These are phyloP conservation scores for Brenthis hecate DNA, from an alignment of 2,888 invertebrate species.

Conservation along the genomic window DNA sequence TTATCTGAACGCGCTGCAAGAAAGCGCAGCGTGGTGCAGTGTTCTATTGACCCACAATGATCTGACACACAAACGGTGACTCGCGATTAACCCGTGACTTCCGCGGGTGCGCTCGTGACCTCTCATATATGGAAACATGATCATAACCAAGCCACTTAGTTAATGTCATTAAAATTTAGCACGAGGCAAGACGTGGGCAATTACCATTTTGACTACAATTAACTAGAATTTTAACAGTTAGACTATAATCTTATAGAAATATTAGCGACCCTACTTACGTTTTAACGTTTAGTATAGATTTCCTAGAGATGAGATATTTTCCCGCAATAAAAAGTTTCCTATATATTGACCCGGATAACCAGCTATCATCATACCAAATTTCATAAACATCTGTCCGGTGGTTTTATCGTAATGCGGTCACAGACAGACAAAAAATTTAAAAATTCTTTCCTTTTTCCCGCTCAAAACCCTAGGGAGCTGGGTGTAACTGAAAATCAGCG, in stretches of 20 bases:
- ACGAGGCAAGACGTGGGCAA: neutral
- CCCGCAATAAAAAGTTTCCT: no score
- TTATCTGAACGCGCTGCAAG: slow-evolving; percentile 56
- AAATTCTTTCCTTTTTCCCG: no score
- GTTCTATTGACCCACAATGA: slow-evolving; percentile 70
- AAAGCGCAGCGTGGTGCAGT: slow-evolving; percentile 62
- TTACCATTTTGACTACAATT: neutral
- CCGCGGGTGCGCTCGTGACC: slow-evolving; percentile 35
- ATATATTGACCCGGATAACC: no score
- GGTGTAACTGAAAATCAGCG: no score
- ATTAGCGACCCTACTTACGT: neutral
- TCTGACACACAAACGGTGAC: slow-evolving; percentile 62
- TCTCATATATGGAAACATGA: slow-evolving; percentile 16
- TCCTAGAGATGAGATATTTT: no score
- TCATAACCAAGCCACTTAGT: slow-evolving; percentile 13
- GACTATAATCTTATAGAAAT: neutral
- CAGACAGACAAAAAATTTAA: no score
- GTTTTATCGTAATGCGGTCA: no score
- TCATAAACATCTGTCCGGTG: no score
- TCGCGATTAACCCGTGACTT: slow-evolving; percentile 39
- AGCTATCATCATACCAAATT: no score
- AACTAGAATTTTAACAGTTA: no score
- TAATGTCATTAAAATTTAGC: neutral
- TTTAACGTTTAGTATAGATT: neutral
- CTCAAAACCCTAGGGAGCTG: no score